Evolutionary conservation across 2,888 invertebrate species (phyloP).

Genomic region (Fabriciana adippe): DNA sequence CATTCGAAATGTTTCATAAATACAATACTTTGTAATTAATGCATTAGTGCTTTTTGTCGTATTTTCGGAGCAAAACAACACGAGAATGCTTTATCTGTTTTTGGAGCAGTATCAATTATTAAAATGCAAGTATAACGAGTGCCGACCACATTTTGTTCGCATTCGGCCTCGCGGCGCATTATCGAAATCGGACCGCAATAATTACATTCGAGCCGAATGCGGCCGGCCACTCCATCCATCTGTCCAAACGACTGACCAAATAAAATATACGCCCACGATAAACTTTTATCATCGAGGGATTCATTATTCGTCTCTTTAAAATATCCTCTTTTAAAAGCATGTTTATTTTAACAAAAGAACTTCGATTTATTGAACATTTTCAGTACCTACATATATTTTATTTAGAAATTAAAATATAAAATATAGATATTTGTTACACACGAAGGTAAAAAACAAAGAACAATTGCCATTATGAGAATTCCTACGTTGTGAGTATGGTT

Average conservation of each 20-base stretch:
- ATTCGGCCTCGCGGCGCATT: constrained; percentile 72
- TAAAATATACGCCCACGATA: constrained; percentile 65
- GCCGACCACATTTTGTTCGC: constrained; percentile 71
- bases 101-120: constrained; percentile 71
- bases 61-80: constrained; percentile 58
- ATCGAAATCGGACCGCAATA: constrained; percentile 79
- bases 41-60: constrained; percentile 36
- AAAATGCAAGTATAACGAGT: constrained; percentile 75
- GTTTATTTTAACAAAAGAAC: constrained; percentile 5
- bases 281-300: constrained; percentile 62
- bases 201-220: constrained; percentile 77
- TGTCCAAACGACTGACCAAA: constrained; percentile 68
- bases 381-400: not conserved
- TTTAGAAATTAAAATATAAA: not conserved
- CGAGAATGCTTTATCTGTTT: constrained; percentile 68
- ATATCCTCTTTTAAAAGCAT: constrained; percentile 13
- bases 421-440: not conserved
- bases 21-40: constrained; percentile 38
- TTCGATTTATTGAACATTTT: not conserved
- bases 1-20: constrained; percentile 38
- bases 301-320: constrained; percentile 30
- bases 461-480: constrained; percentile 5
- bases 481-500: not conserved
- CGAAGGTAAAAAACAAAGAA: not conserved
- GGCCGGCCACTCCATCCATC: constrained; percentile 65